Base-by-base conservation (phyloP, 2,797 vertebrate genomes). In the Aeoliscus strigatus region DNA sequence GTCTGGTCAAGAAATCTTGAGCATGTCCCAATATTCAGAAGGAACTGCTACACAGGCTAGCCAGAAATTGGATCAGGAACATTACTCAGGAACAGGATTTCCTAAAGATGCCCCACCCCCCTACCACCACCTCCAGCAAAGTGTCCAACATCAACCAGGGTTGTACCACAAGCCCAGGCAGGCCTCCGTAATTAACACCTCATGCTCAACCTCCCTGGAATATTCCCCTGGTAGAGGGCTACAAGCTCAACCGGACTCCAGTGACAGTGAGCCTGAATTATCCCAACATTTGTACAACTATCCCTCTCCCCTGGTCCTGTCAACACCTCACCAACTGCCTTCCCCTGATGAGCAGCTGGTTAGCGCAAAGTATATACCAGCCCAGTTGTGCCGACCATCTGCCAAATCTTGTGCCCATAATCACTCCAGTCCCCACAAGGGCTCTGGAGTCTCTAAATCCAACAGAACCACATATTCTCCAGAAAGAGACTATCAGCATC, bases 311-410 rank as follows among this genome's bases (percentile, higher is more conserved):
- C 8, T 56, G 60, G 21, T 69, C 32, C 28, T 38, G 9, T 26
- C 51, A 13, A 73, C 53, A 28, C 24, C 66, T 41, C n/a, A 47
- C 4, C 59, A 75, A 11, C 41, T 63, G 2, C 70, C 83, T 3
- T 62, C 75, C 1, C 60, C 66, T 2, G 82, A 86, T 3, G 87
- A 90, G 27, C 84, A 83, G 27, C 73, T 93, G 60, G 89, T 92
- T 35, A 91, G 80, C 12, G 89, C 90, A 0, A 88, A 92, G 48
- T 92, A 92, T 50, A 92, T 92, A 43, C 91, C 91, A 0, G 90
- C 87, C 8, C 87, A 89, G 27, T 77, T 84, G 2, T 80, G 81
- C 39, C 60, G 62, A 9, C 68, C 73, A 7, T 79, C 77, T 8
- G 51, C 66, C 13, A 77, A 74, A 54, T 57, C 74, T 5, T 77